phyloP scores from a whole-genome alignment of 2,113 vertebrate genomes.

The Odontophorus gujanensis region DNA sequence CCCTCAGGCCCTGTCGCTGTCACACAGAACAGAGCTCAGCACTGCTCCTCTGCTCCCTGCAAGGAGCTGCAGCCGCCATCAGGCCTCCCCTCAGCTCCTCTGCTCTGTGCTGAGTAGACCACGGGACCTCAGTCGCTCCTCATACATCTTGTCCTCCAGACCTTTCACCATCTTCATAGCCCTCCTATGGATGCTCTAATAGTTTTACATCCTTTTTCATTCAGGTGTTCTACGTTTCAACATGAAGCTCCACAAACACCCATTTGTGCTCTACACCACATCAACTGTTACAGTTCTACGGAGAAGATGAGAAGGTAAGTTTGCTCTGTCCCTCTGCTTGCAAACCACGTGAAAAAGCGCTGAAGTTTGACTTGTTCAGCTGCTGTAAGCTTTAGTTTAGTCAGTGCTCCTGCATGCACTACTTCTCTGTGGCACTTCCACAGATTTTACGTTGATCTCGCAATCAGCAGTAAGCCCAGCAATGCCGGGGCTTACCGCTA shows the following conservation, averaged over 20 bases:
- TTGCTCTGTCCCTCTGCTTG: neutral
- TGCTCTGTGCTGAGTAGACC: too few species aligned
- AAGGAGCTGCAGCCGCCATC: too few species aligned
- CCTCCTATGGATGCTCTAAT: too few species aligned
- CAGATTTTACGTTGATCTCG: rapidly evolving
- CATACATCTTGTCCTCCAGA: too few species aligned
- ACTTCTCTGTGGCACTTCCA: rapidly evolving
- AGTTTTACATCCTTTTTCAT: too few species aligned
- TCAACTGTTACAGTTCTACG: neutral
- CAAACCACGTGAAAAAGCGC: neutral
- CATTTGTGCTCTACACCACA: neutral
- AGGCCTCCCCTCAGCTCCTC: too few species aligned
- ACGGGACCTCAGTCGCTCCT: too few species aligned
- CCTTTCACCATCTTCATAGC: too few species aligned
- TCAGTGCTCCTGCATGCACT: rapidly evolving
- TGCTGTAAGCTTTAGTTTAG: neutral
- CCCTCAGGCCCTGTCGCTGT: too few species aligned
- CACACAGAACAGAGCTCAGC: too few species aligned
- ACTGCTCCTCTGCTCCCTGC: too few species aligned
- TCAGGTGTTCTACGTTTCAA: neutral
- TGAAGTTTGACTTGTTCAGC: neutral
- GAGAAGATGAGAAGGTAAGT: rapidly evolving
- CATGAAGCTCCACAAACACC: neutral
- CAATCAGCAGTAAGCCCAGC: neutral
- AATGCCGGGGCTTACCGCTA: rapidly evolving